Evolutionary conservation across 1,140 invertebrate genomes (phyloP).

Genomic region (Calliphora vicina): DNA sequence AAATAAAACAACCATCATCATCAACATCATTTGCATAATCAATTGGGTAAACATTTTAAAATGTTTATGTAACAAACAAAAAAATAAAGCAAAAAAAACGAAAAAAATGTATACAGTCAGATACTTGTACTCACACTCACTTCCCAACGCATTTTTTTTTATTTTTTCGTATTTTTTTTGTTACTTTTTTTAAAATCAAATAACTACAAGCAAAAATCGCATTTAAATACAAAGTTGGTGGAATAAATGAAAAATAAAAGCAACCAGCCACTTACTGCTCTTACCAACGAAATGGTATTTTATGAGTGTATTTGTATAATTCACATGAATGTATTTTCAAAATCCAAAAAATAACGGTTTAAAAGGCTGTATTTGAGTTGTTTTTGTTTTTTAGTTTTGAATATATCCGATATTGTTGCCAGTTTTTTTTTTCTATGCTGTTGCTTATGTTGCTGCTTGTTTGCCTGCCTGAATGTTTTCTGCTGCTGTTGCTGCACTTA

Average conservation of each 20-base stretch:
- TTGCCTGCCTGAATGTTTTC: neutral
- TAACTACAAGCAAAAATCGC: neutral
- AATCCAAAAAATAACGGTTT: slow-evolving; percentile 17
- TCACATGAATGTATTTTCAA: neutral
- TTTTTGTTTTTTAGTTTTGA: neutral
- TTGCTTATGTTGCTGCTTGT: neutral
- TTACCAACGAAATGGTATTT: no score
- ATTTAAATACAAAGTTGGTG: neutral
- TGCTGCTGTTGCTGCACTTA: neutral
- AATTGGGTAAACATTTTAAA: slow-evolving; percentile 31
- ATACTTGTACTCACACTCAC: neutral
- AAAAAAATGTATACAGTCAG: neutral
- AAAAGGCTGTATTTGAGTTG: slow-evolving; percentile 8
- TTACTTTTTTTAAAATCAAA: neutral
- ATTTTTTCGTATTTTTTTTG: no score
- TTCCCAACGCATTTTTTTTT: slow-evolving; percentile 1
- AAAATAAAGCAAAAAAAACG: neutral
- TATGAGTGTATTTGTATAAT: no score
- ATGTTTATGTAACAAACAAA: slow-evolving; percentile 6
- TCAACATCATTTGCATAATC: slow-evolving; percentile 30
- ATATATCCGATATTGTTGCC: neutral
- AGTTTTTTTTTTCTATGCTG: neutral
- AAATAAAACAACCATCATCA: neutral
- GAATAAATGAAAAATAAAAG: neutral
- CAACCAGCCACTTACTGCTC: no score